A percentile compares a stretch with the other conserved stretches of the same genome.
These are phyloP conservation scores for Recurvirostra avosetta DNA, from an alignment of 2,113 vertebrate species.

Conservation along the genomic window DNA sequence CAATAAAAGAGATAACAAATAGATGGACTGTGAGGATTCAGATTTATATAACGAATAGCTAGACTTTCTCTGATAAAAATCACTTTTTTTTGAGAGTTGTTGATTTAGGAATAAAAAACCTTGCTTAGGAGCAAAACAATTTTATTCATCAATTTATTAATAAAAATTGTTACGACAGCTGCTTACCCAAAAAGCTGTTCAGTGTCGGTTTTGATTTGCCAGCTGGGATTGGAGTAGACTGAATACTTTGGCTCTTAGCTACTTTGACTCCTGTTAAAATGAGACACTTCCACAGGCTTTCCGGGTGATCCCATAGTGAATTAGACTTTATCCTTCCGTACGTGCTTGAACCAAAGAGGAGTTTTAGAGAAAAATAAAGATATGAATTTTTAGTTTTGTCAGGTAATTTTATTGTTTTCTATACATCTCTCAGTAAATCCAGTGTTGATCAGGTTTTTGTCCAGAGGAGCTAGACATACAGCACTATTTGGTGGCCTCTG, in stretches of 20 bases:
- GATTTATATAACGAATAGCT: neutral
- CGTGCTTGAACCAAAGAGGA: neutral
- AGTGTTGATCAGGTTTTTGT: neutral
- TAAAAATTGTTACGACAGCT: neutral
- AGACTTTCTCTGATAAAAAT: neutral
- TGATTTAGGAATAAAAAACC: neutral
- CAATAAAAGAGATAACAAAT: neutral
- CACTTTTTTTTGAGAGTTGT: neutral
- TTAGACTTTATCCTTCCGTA: neutral
- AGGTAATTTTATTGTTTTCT: neutral
- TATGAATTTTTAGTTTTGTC: neutral
- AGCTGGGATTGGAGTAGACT: neutral
- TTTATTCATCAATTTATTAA: slow-evolving; percentile 21
- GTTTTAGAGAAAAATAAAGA: neutral
- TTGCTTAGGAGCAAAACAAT: neutral
- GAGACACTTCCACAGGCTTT: neutral
- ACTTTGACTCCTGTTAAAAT: neutral
- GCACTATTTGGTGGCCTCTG: neutral
- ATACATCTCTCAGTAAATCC: neutral
- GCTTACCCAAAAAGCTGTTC: slow-evolving; percentile 6
- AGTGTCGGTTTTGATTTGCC: neutral
- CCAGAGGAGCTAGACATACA: neutral
- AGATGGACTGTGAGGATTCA: neutral
- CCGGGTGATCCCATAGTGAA: neutral
- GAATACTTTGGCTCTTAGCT: neutral